Evolutionary conservation across 2,888 invertebrate species (phyloP).

Genomic region (Drosophila mimica): DNA sequence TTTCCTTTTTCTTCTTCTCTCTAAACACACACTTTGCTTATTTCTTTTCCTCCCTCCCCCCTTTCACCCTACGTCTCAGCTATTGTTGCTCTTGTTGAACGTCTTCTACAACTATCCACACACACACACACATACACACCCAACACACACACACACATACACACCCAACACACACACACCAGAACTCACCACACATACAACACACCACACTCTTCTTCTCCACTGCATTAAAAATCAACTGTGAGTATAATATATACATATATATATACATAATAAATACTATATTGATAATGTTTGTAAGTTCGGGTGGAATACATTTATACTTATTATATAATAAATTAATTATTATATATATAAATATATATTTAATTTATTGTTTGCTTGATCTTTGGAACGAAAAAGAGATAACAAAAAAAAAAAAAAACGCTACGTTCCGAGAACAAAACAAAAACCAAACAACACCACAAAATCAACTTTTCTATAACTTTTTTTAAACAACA

Average conservation of each 20-base stretch:
- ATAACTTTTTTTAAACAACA: slow-evolving; percentile 79
- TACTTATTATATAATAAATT: slow-evolving; percentile 36
- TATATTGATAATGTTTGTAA: slow-evolving; percentile 47
- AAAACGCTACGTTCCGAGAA: slow-evolving; percentile 34
- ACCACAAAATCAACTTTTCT: slow-evolving; percentile 75
- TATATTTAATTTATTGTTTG: slow-evolving; percentile 54
- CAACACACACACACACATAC: not conserved
- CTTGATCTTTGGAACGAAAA: slow-evolving; percentile 69
- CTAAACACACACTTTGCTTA: slow-evolving; percentile 24
- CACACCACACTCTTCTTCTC: slow-evolving; percentile 64
- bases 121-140: not conserved
- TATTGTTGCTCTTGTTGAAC: slow-evolving; percentile 51
- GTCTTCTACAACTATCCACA: slow-evolving; percentile 49
- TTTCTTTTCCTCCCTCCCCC: slow-evolving; percentile 7
- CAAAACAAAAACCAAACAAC: slow-evolving; percentile 42
- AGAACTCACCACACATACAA: slow-evolving; percentile 6
- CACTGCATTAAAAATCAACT: slow-evolving; percentile 77
- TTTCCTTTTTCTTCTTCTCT: slow-evolving; percentile 52
- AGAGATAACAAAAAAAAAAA: not conserved
- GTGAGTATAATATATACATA: slow-evolving; percentile 67
- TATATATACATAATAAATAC: slow-evolving; percentile 39
- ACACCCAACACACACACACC: slow-evolving; percentile 12
- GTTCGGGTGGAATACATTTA: slow-evolving; percentile 41
- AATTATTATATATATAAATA: slow-evolving; percentile 44
- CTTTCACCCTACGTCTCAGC: not conserved